Base-by-base conservation (phyloP, 2,888 invertebrate species). In the Resseliella maxima region DNA sequence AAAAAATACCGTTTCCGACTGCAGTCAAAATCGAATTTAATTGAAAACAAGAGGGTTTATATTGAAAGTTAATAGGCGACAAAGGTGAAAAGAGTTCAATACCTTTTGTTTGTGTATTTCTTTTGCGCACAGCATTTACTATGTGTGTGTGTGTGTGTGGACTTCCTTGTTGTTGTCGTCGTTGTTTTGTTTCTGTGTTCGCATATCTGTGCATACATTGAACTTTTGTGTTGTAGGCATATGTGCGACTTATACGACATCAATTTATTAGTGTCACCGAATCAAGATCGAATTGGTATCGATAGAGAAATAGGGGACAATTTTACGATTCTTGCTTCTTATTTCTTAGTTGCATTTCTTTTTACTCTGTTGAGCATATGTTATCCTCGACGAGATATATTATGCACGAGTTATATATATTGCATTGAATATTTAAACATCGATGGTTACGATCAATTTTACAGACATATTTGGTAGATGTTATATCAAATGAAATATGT, bases 51-150 rank as follows among this genome's bases (percentile, higher is more conserved):
- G 72, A 72, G 72, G 72, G 72, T 72, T 72, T 31, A 72, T 72
- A 72, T 31, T 72, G 72, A 31, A 72, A 72, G 72, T 72, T 72
- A 72, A 72, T 72, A 72, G 72, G 72, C 72, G 72, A 72, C 35
- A 72, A 72, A 72, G 72, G 72, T 72, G 72, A 72, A 72, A 72
- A 72, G 72, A 72, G 72, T 72, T 72, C 72, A 72, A 72, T 72
- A 72, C 72, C 31, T 72, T 72, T 31, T 18, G 31, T 59, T 6
- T 59, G 59, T 24, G 24, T 59, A 24, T 59, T 59, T 24, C 3
- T 15, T 72, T 35, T 12, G 72, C 31, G 10, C 35, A 31, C 2
- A 15, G 72, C 72, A 72, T 27, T 72, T 72, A 24, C 24, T 6
- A 3, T 72, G 72, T 31, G 27, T 72, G 31, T 12, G 1, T 72